These are phyloP conservation scores for Poeciliopsis turrubarensis DNA, from an alignment of 2,113 vertebrate species.

Conservation along the genomic window DNA sequence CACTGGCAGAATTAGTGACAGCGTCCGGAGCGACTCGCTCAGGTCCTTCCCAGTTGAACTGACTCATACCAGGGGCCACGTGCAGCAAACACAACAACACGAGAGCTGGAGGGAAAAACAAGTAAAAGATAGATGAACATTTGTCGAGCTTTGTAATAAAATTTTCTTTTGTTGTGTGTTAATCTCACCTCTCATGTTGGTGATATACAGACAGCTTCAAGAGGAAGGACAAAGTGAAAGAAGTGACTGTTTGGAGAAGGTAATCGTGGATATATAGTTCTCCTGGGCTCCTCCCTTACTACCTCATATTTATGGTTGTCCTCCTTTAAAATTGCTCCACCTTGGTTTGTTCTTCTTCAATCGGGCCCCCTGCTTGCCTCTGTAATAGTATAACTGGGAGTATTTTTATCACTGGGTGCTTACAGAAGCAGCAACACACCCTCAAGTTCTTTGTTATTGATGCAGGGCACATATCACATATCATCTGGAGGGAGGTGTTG, in stretches of 20 bases:
- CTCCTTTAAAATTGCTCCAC: slow-evolving; percentile 30
- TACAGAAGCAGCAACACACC: slow-evolving; percentile 26
- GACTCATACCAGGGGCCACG: neutral
- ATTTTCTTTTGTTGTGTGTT: neutral
- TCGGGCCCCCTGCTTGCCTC: neutral
- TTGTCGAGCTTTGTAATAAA: neutral
- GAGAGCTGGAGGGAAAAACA: slow-evolving; percentile 26
- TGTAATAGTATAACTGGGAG: neutral
- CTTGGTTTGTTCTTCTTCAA: neutral
- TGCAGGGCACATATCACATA: slow-evolving; percentile 43
- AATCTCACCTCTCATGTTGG: slow-evolving; percentile 78
- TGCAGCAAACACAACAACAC: slow-evolving; percentile 55
- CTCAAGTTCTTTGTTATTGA: slow-evolving; percentile 26
- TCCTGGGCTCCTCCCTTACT: slow-evolving; percentile 49
- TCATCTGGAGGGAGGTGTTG: neutral
- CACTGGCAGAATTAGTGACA: fast-evolving
- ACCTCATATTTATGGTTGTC: slow-evolving; percentile 23
- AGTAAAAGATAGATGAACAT: neutral
- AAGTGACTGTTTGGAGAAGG: slow-evolving; percentile 3
- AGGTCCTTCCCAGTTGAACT: neutral
- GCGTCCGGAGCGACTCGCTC: fast-evolving
- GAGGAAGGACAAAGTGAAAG: slow-evolving; percentile 12
- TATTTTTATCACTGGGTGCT: neutral
- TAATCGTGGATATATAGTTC: slow-evolving; percentile 61
- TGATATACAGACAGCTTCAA: slow-evolving; percentile 28